Conservation (phyloP, 2,113 vertebrate genomes). For the Gallinago jamesoni region DNA sequence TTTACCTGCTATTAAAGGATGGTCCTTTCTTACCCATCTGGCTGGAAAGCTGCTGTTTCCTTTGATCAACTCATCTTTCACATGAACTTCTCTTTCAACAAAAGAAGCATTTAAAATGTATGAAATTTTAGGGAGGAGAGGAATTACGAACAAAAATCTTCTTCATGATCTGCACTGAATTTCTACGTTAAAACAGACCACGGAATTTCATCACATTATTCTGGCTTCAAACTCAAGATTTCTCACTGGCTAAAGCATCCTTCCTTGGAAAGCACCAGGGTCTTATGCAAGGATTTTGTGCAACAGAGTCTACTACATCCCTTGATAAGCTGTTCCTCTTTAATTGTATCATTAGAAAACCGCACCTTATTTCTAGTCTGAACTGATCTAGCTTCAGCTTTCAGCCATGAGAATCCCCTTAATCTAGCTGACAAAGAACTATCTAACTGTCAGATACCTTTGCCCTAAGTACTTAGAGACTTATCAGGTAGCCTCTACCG, state of each 20-base stretch:
- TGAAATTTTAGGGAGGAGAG: neutral
- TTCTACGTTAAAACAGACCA: neutral
- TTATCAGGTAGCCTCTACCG: slow-evolving; percentile 45
- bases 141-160: neutral
- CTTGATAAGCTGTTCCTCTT: slow-evolving; percentile 13
- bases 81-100: neutral
- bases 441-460: slow-evolving; percentile 43
- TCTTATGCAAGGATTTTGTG: neutral
- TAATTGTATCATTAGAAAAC: slow-evolving; percentile 31
- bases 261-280: neutral
- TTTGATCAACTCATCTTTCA: neutral
- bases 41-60: neutral
- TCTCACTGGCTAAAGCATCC: neutral
- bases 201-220: neutral
- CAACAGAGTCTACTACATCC: neutral
- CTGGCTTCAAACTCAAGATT: neutral
- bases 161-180: neutral
- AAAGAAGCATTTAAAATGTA: neutral
- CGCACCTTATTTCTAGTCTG: slow-evolving; percentile 20
- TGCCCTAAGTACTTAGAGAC: slow-evolving; percentile 1
- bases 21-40: neutral
- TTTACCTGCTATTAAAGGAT: neutral
- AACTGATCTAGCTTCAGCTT: slow-evolving; percentile 44
- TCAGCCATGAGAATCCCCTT: slow-evolving; percentile 39
- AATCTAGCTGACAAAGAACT: slow-evolving; percentile 50